A percentile compares a stretch with the other conserved stretches of the same genome.
Conservation (phyloP, 2,888 invertebrate species). For the Aporophyla nigra region DNA sequence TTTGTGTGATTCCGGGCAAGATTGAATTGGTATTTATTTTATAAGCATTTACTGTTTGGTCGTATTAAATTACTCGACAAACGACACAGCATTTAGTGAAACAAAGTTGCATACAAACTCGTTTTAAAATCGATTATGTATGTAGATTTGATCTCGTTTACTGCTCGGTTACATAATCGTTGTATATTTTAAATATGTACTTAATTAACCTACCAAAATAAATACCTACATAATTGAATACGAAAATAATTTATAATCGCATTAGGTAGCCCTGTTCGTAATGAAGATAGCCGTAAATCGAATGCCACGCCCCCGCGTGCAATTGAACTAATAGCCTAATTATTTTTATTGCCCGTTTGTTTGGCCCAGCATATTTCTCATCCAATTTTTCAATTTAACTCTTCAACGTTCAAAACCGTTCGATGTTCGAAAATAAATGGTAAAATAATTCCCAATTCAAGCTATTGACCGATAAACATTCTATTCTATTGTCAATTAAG, state of each 20-base stretch:
- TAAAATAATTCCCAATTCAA: conserved; percentile 44
- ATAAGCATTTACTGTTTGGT: background rate
- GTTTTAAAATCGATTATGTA: background rate
- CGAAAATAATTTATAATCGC: background rate
- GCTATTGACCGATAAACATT: conserved; percentile 46
- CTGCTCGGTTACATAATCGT: background rate
- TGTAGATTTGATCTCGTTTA: background rate
- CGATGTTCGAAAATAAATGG: conserved; percentile 36
- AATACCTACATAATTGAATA: background rate
- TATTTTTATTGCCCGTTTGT: conserved; percentile 90
- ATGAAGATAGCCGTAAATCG: conserved; percentile 78
- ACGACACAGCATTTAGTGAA: background rate
- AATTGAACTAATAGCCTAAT: conserved; percentile 88
- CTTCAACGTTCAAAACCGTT: conserved; percentile 46
- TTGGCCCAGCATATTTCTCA: conserved; percentile 78
- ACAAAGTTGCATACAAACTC: background rate
- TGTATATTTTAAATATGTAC: background rate
- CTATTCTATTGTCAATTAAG: conserved; percentile 50
- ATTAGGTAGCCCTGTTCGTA: conserved; percentile 71
- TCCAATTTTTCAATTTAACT: conserved; percentile 82
- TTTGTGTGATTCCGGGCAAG: conserved; percentile 30
- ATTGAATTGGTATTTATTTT: conserved; percentile 1
- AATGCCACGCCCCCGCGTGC: conserved; percentile 80
- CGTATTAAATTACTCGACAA: background rate
- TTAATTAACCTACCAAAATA: background rate